A percentile compares a stretch with the other conserved stretches of the same genome.
Evolutionary conservation across 92 coral and sea anemone species (phyloP).

Genomic region (Parazoanthus atlanticus): DNA sequence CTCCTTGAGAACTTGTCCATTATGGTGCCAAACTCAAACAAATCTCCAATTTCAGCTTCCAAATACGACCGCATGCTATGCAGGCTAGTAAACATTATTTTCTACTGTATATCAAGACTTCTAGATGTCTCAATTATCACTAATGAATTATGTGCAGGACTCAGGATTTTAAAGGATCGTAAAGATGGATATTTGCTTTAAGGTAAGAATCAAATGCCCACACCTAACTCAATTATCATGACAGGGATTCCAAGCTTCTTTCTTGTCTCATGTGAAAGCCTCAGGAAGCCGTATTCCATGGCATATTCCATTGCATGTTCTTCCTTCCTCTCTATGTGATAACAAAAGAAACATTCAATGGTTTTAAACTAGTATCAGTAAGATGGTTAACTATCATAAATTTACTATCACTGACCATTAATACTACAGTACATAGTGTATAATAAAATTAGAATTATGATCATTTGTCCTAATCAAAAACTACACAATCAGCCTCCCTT

Average conservation of each 20-base stretch:
- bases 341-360: neutral
- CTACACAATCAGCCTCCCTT: too few relatives aligned
- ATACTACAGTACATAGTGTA: too few relatives aligned
- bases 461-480: too few relatives aligned
- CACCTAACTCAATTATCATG: conserved; percentile 89
- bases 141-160: too few relatives aligned
- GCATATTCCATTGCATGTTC: conserved; percentile 99
- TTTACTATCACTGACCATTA: neutral
- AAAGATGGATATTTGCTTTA: too few relatives aligned
- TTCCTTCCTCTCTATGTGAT: conserved; percentile 66
- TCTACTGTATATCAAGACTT: too few relatives aligned
- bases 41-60: too few relatives aligned
- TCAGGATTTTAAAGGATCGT: too few relatives aligned
- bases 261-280: conserved; percentile 87
- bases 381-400: neutral
- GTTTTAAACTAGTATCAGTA: neutral
- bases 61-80: too few relatives aligned
- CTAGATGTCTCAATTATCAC: too few relatives aligned
- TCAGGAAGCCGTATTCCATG: conserved; percentile 91
- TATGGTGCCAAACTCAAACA: too few relatives aligned
- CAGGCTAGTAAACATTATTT: too few relatives aligned
- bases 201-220: neutral
- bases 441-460: neutral
- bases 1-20: neutral
- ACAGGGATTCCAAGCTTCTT: conserved; percentile 85